Conservation (phyloP, 2,888 invertebrate species). For the Anagyrus pseudococci region DNA sequence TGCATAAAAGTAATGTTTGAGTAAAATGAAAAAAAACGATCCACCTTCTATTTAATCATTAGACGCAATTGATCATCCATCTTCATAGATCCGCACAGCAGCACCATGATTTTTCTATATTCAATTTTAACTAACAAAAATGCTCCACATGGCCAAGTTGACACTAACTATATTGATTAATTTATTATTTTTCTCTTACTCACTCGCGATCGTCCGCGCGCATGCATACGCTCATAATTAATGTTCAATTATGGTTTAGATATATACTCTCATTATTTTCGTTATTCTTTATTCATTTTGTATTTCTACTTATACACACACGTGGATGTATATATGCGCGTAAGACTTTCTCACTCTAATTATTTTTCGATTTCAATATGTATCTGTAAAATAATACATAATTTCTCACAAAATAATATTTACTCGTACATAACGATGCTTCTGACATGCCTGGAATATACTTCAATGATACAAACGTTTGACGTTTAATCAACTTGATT, state of each 20-base stretch:
- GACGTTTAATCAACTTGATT: constrained; percentile 25
- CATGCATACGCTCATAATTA: constrained; percentile 23
- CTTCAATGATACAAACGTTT: constrained; percentile 43
- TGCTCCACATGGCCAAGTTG: constrained; percentile 62
- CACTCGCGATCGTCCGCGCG: constrained; percentile 27
- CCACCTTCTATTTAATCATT: constrained; percentile 44
- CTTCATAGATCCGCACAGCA: constrained; percentile 52
- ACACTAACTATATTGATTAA: constrained; percentile 58
- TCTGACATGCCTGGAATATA: constrained; percentile 57
- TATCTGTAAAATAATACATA: constrained; percentile 45
- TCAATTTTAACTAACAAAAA: constrained; percentile 56
- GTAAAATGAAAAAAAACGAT: not conserved
- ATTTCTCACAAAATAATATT: constrained; percentile 27
- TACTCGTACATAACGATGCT: constrained; percentile 44
- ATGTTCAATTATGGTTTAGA: not conserved
- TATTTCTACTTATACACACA: constrained; percentile 1
- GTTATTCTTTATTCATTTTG: not conserved
- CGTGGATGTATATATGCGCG: constrained; percentile 32
- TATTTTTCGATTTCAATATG: constrained; percentile 40
- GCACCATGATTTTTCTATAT: constrained; percentile 47
- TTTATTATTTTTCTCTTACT: constrained; percentile 36
- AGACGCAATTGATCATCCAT: constrained; percentile 54
- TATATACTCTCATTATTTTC: constrained; percentile 1
- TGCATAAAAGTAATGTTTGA: not conserved
- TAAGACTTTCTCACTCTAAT: constrained; percentile 24